phyloP scores from a whole-genome alignment of 2,113 vertebrate genomes.

The Indri indri region DNA sequence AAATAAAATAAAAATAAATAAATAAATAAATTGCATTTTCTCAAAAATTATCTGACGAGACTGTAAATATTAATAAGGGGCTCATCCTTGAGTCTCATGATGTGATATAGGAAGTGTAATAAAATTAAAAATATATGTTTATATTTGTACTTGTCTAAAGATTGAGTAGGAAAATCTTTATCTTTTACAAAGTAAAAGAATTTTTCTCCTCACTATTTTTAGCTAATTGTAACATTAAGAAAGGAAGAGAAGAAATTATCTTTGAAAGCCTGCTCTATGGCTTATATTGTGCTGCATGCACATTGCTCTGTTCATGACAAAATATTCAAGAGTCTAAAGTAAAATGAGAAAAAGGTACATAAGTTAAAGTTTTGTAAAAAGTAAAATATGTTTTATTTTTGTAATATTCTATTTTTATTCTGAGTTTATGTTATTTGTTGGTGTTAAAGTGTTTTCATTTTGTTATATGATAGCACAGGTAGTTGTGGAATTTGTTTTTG shows the following conservation, averaged over 20 bases:
- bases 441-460: background rate
- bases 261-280: background rate
- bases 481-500: background rate
- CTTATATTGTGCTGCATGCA: background rate
- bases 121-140: background rate
- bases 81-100: too few relatives aligned
- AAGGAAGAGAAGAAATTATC: background rate
- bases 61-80: too few relatives aligned
- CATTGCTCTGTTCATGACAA: background rate
- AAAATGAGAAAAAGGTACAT: background rate
- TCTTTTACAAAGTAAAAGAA: background rate
- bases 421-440: background rate
- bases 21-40: too few relatives aligned
- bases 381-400: background rate
- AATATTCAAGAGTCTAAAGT: background rate
- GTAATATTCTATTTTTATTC: background rate
- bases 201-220: background rate
- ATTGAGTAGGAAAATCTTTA: background rate
- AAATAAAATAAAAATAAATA: too few relatives aligned
- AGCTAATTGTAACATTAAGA: background rate
- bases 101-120: background rate
- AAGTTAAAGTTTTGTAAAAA: background rate
- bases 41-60: too few relatives aligned
- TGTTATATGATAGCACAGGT: background rate
- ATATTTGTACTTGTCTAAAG: background rate